These are phyloP conservation scores for Callaeas wilsoni DNA, from an alignment of 2,113 vertebrate species.

Conservation along the genomic window DNA sequence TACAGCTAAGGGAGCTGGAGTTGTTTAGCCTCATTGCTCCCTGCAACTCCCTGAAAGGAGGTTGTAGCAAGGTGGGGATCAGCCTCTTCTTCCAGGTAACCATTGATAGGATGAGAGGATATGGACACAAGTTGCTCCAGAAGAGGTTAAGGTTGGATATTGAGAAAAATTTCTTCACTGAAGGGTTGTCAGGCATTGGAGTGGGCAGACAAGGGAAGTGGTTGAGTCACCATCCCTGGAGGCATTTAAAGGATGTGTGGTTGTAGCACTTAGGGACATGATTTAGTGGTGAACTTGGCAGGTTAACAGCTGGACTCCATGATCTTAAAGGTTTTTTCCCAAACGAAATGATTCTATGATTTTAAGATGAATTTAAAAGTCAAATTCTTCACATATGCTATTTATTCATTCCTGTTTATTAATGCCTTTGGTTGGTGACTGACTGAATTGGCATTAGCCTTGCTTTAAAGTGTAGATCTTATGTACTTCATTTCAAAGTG, in stretches of 20 bases:
- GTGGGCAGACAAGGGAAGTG: background rate
- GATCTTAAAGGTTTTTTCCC: background rate
- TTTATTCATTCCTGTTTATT: background rate
- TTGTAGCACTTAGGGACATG: background rate
- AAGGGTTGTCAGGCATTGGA: background rate
- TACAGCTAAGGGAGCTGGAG: background rate
- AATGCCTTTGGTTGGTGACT: background rate
- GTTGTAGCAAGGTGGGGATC: background rate
- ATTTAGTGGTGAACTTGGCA: background rate
- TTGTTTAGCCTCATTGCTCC: background rate
- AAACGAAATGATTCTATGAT: background rate
- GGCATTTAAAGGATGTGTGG: background rate
- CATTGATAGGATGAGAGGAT: rapidly evolving
- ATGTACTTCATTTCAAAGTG: background rate
- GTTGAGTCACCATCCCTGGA: background rate
- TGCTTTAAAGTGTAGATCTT: background rate
- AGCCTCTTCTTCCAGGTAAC: background rate
- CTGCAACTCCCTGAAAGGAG: background rate
- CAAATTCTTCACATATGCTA: background rate
- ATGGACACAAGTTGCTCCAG: background rate
- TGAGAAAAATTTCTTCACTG: background rate
- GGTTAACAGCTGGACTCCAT: background rate
- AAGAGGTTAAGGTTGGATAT: background rate
- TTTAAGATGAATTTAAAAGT: background rate
- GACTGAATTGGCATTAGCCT: background rate